These are phyloP conservation scores for Callipepla californica DNA, from an alignment of 2,113 vertebrate species.

Conservation along the genomic window DNA sequence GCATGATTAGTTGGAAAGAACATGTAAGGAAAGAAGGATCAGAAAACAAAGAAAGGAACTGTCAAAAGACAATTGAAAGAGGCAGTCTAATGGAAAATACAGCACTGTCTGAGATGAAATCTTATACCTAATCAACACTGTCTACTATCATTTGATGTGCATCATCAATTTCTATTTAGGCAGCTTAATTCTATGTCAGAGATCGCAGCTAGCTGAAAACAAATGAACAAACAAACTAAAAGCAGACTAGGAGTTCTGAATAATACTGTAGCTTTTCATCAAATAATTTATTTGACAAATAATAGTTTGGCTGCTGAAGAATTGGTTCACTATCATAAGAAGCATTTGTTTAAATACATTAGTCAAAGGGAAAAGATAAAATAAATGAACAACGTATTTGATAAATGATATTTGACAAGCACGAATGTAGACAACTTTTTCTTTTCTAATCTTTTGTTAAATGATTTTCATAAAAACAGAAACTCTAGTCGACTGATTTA, in stretches of 20 bases:
- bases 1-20: background rate
- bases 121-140: background rate
- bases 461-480: background rate
- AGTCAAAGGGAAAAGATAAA: background rate
- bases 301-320: background rate
- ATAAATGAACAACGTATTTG: background rate
- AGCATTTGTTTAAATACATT: constrained; percentile 5
- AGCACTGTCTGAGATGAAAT: background rate
- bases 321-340: background rate
- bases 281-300: constrained; percentile 10
- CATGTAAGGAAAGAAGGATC: background rate
- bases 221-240: background rate
- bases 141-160: background rate
- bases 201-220: background rate
- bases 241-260: background rate
- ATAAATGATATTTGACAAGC: background rate
- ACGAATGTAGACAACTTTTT: background rate
- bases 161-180: background rate
- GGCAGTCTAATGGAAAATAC: background rate
- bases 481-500: background rate
- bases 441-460: background rate
- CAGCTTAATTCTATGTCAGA: background rate
- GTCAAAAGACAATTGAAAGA: background rate
- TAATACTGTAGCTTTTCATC: background rate
- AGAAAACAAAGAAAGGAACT: background rate